phyloP scores from a whole-genome alignment of 2,113 vertebrate genomes.

The Crotalus viridis region DNA sequence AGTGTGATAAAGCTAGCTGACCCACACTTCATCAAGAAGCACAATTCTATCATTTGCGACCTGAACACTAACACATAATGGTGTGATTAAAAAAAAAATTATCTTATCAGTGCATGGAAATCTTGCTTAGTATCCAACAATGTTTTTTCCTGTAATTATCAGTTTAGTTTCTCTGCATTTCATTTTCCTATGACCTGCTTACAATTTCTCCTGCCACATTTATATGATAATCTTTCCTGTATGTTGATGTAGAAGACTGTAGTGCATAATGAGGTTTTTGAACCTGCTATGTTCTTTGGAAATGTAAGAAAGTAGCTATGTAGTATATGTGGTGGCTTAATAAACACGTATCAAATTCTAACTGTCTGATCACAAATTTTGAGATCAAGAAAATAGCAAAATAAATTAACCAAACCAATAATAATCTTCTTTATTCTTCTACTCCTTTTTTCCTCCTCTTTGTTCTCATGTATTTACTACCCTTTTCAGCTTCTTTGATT shows the following conservation, averaged over 20 bases:
- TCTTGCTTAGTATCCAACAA: not conserved
- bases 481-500: not conserved
- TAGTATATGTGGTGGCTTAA: accelerated
- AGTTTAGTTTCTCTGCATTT: not conserved
- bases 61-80: not conserved
- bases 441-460: not conserved
- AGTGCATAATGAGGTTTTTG: not conserved
- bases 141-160: not conserved
- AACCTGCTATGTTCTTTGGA: accelerated
- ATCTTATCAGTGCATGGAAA: not conserved
- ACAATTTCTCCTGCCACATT: not conserved
- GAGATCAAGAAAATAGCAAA: not conserved
- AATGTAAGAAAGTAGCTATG: accelerated
- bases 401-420: not conserved
- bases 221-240: not conserved
- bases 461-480: not conserved
- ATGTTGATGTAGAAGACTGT: not conserved
- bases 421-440: not conserved
- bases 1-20: not conserved
- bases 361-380: not conserved
- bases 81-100: not conserved
- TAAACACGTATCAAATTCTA: not conserved
- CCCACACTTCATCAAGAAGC: not conserved
- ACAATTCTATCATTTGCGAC: not conserved
- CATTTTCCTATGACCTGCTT: not conserved